Conservation (phyloP, 1,140 invertebrate species). For the Drosophila rhopaloa region DNA sequence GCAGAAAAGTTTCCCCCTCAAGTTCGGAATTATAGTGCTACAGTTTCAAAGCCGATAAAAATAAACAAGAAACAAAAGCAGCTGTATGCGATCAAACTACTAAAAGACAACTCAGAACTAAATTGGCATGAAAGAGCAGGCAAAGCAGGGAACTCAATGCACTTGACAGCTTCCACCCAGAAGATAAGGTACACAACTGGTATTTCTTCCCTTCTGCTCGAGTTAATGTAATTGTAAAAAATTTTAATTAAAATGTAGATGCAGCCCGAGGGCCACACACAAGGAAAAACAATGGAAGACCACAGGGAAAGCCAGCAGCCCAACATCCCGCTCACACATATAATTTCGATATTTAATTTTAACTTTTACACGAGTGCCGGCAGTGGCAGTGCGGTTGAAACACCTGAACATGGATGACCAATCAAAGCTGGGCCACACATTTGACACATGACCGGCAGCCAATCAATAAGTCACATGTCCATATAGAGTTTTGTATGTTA, state of each 20-base stretch:
- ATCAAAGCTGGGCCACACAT: constrained; percentile 57
- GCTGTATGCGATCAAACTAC: constrained; percentile 2
- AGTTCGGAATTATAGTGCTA: constrained; percentile 1
- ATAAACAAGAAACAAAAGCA: constrained; percentile 29
- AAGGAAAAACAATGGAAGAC: constrained; percentile 29
- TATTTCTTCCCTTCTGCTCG: constrained; percentile 6
- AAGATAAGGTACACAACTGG: constrained; percentile 22
- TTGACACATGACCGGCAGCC: constrained; percentile 57
- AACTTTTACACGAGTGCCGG: constrained; percentile 32
- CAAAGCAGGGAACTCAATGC: constrained; percentile 14
- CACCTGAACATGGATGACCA: constrained; percentile 52
- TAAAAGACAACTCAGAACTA: constrained; percentile 11
- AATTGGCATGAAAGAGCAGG: constrained; percentile 12
- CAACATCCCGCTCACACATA: neutral
- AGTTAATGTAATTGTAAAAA: constrained; percentile 44
- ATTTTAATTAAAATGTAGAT: constrained; percentile 50
- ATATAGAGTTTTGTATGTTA: constrained; percentile 12
- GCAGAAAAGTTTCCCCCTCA: constrained; percentile 16
- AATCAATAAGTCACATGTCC: constrained; percentile 72
- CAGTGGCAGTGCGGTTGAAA: constrained; percentile 8
- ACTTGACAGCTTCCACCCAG: constrained; percentile 16
- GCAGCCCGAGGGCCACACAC: constrained; percentile 20
- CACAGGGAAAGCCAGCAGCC: constrained; percentile 7
- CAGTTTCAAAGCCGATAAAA: constrained; percentile 16
- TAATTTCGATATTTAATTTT: constrained; percentile 54